Conservation (phyloP, 2,888 invertebrate species). For the Rhorus exstirpatorius region DNA sequence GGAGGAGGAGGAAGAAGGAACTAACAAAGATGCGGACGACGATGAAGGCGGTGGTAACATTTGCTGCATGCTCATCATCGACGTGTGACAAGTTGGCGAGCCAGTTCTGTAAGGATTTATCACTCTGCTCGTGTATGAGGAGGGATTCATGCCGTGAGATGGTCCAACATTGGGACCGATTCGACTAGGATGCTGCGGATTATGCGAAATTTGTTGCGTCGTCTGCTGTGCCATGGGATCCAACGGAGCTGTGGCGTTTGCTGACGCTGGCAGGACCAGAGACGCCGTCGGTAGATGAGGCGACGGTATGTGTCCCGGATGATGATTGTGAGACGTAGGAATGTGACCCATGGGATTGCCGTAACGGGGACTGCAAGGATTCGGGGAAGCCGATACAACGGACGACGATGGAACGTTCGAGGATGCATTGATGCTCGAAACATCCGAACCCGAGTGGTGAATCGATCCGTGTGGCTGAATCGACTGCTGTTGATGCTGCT, state of each 20-base stretch:
- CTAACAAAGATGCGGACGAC: constrained; percentile 43
- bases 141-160: constrained; percentile 65
- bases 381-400: constrained; percentile 71
- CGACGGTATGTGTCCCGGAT: constrained; percentile 82
- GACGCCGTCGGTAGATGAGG: constrained; percentile 76
- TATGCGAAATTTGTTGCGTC: constrained; percentile 69
- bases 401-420: constrained; percentile 68
- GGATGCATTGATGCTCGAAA: constrained; percentile 59
- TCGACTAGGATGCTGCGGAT: constrained; percentile 80
- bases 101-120: constrained; percentile 65
- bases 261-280: constrained; percentile 66
- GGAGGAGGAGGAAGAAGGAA: constrained; percentile 56
- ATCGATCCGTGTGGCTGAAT: constrained; percentile 52
- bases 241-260: constrained; percentile 62
- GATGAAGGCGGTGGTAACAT: constrained; percentile 77
- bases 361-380: constrained; percentile 79
- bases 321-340: constrained; percentile 81
- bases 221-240: constrained; percentile 79
- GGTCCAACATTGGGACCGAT: constrained; percentile 72
- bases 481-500: constrained; percentile 32
- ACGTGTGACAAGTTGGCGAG: constrained; percentile 68
- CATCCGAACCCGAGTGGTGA: constrained; percentile 63
- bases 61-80: constrained; percentile 73
- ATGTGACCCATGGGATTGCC: constrained; percentile 79
- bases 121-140: constrained; percentile 68